Conservation (phyloP, 2,888 invertebrate species). For the Drosophila prostipennis region DNA sequence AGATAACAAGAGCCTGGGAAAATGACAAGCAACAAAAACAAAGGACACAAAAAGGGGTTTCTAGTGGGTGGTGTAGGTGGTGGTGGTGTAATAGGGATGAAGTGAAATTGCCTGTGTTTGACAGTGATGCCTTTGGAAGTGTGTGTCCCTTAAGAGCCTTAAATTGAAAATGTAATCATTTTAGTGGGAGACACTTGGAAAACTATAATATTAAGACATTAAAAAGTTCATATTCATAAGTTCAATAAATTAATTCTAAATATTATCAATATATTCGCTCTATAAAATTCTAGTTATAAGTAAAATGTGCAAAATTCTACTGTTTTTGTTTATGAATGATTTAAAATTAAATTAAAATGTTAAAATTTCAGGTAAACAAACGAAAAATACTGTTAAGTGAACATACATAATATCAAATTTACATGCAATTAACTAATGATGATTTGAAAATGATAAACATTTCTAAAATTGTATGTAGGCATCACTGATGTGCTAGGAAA, state of each 20-base stretch:
- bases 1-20: slow-evolving; percentile 23
- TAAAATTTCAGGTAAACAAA: not conserved
- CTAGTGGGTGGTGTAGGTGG: slow-evolving; percentile 1
- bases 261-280: not conserved
- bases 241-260: not conserved
- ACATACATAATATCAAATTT: no score
- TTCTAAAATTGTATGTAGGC: not conserved
- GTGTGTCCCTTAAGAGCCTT: not conserved
- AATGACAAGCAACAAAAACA: slow-evolving; percentile 25
- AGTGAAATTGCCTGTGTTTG: slow-evolving; percentile 13
- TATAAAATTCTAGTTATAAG: no score
- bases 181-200: not conserved
- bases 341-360: no score
- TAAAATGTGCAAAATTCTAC: no score
- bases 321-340: no score
- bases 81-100: slow-evolving; percentile 1
- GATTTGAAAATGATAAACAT: not conserved
- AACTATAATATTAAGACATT: not conserved
- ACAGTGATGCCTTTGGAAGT: slow-evolving; percentile 8
- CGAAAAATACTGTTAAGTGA: not conserved
- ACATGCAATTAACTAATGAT: not conserved
- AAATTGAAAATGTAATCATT: not conserved
- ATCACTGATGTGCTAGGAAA: not conserved
- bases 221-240: not conserved
- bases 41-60: slow-evolving; percentile 1